Conservation (phyloP, 2,888 invertebrate genomes). For the Drosophila hawaiiensis region DNA sequence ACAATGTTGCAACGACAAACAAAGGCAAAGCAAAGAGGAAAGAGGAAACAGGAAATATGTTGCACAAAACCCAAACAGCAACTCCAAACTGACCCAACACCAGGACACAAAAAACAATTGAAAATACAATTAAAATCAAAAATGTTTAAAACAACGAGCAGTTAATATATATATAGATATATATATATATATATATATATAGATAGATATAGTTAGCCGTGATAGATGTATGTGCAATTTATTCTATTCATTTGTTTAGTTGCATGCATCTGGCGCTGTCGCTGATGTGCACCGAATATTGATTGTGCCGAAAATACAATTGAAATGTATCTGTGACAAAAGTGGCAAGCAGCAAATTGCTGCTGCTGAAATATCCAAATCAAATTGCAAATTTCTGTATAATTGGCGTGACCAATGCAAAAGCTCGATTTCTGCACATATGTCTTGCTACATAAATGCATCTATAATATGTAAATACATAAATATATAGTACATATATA, state of each 20-base stretch:
- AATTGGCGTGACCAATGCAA: conserved; percentile 74
- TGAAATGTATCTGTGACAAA: conserved; percentile 35
- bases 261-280: conserved; percentile 2
- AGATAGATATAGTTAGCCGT: not conserved
- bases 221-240: not conserved
- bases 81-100: not conserved
- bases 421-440: conserved; percentile 47
- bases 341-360: conserved; percentile 6
- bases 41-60: not conserved
- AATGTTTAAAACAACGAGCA: not conserved
- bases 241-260: not conserved
- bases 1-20: not conserved
- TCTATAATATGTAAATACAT: not conserved
- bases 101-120: not conserved
- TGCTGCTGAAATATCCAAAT: conserved; percentile 70
- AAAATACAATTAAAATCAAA: not conserved
- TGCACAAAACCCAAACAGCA: not conserved
- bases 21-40: not conserved
- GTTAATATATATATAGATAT: too few relatives aligned
- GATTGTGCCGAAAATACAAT: conserved; percentile 45
- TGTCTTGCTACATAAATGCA: not conserved
- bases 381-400: conserved; percentile 74
- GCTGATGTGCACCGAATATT: conserved; percentile 56
- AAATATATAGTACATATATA: conserved; percentile 3
- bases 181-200: not conserved